Evolutionary conservation across 2,113 vertebrate genomes (phyloP).

Genomic region (Columba janthina): DNA sequence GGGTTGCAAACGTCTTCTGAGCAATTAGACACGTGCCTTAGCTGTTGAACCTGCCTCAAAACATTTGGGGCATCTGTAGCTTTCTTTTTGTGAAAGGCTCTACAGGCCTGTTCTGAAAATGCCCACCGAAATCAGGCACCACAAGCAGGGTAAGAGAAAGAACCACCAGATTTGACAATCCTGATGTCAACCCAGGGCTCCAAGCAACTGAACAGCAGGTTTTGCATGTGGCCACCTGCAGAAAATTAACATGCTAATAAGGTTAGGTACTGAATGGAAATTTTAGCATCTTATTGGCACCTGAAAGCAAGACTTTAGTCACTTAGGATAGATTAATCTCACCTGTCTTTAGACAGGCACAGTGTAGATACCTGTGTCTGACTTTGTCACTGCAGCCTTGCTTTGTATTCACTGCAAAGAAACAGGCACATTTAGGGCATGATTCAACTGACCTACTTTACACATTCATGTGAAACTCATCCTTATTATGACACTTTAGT

Average conservation of each 20-base stretch:
- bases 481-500: not conserved
- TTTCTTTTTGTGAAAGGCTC: not conserved
- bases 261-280: not conserved
- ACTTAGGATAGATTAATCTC: not conserved
- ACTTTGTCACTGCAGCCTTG: not conserved
- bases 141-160: not conserved
- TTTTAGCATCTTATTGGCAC: not conserved
- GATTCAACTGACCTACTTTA: constrained; percentile 38
- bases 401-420: not conserved
- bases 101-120: not conserved
- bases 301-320: not conserved
- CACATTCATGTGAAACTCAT: not conserved
- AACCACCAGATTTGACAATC: not conserved
- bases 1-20: not conserved
- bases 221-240: not conserved
- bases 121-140: not conserved
- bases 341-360: not conserved
- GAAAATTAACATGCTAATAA: not conserved
- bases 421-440: not conserved
- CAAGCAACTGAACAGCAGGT: not conserved
- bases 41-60: not conserved
- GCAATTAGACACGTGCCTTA: not conserved
- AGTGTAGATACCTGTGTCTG: not conserved
- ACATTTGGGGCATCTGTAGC: not conserved
- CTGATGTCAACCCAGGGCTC: not conserved